Evolutionary conservation across 2,888 invertebrate species (phyloP), one percentile per base, ranked within the genome.

Genomic region (Erebia ligea): DNA sequence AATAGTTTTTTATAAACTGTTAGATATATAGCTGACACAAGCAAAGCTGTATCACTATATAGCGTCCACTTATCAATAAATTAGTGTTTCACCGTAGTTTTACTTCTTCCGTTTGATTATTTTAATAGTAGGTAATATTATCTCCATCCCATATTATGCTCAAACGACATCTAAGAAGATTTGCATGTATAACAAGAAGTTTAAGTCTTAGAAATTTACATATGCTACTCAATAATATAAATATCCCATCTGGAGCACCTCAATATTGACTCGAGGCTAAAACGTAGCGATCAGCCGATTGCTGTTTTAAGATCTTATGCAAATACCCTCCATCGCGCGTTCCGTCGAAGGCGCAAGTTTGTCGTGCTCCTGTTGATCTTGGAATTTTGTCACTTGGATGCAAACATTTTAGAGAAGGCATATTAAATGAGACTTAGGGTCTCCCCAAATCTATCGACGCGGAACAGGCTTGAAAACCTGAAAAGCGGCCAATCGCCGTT

Each of bases 251-350:
- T 78, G 77, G 81, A 81, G 83, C 77, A 77, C 80, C 81, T 81
- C 78, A 76, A 73, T 86, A 82, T 86, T 86, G 86, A 88, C 85
- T 86, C 78, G 78, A 73, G 81, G 82, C 83, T 86, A 84, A 87
- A 86, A 85, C 85, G 85, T 84, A 83, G 84, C 84, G 87, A 89
- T 89, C 86, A 84, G 79, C 76, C 83, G 84, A 87, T 88, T 87
- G 89, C 86, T 86, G 87, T 87, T 88, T 87, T 89, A 88, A 89
- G 88, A 87, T 88, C 88, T 88, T 88, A 87, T 87, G 88, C 86
- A 89, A 89, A 89, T 88, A 86, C 75, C 82, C 82, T 80, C 77
- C 81, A 10, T 19, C 54, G 54, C 54, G 17, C 54, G 76, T 80
- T 80, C 48, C 21, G 75, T 81, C 81, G 77, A 76, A 82, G 83